Conservation (phyloP, 1,140 invertebrate genomes). For the Drosophila insularis region DNA sequence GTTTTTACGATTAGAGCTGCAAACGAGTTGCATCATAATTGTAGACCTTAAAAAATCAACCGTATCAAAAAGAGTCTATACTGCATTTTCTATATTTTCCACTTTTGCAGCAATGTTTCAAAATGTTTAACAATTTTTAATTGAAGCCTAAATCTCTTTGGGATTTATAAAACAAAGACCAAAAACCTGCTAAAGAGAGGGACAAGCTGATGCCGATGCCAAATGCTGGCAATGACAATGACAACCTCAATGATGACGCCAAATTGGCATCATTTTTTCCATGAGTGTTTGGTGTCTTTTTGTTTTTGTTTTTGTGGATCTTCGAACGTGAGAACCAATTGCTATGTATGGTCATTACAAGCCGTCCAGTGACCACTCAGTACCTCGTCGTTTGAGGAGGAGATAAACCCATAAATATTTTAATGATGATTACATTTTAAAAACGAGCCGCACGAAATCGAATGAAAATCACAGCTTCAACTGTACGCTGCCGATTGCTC, state of each 20-base stretch:
- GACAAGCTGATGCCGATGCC: not conserved
- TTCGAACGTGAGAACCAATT: constrained; percentile 77
- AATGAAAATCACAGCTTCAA: constrained; percentile 63
- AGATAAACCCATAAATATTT: constrained; percentile 76
- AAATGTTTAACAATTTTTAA: not conserved
- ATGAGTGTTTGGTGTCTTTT: constrained; percentile 40
- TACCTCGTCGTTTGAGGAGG: constrained; percentile 23
- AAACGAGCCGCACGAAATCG: constrained; percentile 62
- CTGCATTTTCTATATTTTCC: too few species aligned
- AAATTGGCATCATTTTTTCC: constrained; percentile 59
- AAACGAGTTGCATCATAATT: too few species aligned
- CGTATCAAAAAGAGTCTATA: too few species aligned
- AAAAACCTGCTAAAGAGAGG: not conserved
- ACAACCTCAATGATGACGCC: constrained; percentile 74
- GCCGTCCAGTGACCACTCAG: constrained; percentile 51
- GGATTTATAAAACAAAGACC: not conserved
- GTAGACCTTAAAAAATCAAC: too few species aligned
- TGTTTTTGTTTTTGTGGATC: constrained; percentile 38
- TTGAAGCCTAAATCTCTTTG: not conserved
- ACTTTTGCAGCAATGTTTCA: too few species aligned
- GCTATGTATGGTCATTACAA: constrained; percentile 81
- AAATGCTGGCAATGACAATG: constrained; percentile 31
- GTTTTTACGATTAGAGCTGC: too few species aligned
- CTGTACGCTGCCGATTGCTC: constrained; percentile 31
- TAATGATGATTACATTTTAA: constrained; percentile 81